Evolutionary conservation across 2,113 vertebrate genomes (phyloP).

Genomic region (Stigmatopora nigra): DNA sequence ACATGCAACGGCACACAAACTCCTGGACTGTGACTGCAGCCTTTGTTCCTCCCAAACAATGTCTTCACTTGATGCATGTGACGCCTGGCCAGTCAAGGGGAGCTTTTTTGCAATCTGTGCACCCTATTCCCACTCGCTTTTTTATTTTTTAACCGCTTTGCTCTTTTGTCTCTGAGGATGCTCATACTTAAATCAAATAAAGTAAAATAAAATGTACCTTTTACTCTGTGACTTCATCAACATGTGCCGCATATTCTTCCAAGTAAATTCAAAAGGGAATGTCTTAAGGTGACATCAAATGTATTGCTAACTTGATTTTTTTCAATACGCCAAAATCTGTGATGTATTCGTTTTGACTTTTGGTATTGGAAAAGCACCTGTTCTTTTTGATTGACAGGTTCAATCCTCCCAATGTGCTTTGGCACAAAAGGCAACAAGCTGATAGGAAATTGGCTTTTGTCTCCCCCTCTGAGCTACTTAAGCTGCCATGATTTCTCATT

Average conservation of each 20-base stretch:
- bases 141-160: not conserved
- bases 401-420: conserved; percentile 77
- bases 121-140: conserved; percentile 6
- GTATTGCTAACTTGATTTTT: conserved; percentile 24
- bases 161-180: not conserved
- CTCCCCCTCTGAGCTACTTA: conserved; percentile 76
- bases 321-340: conserved; percentile 60
- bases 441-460: conserved; percentile 85
- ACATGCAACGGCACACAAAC: conserved; percentile 75
- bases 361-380: conserved; percentile 80
- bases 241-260: not conserved
- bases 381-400: conserved; percentile 84
- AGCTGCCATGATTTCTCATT: conserved; percentile 12
- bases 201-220: not conserved
- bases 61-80: conserved; percentile 85
- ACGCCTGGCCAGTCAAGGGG: conserved; percentile 63
- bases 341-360: conserved; percentile 68
- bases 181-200: not conserved
- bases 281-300: not conserved
- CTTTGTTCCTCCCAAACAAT: conserved; percentile 90
- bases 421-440: conserved; percentile 83
- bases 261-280: not conserved
- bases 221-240: not conserved
- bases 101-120: conserved; percentile 39
- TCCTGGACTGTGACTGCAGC: conserved; percentile 79